A percentile compares a stretch with the other conserved stretches of the same genome.
Conservation (phyloP, 2,888 invertebrate genomes). For the Steinernema carpocapsae region DNA sequence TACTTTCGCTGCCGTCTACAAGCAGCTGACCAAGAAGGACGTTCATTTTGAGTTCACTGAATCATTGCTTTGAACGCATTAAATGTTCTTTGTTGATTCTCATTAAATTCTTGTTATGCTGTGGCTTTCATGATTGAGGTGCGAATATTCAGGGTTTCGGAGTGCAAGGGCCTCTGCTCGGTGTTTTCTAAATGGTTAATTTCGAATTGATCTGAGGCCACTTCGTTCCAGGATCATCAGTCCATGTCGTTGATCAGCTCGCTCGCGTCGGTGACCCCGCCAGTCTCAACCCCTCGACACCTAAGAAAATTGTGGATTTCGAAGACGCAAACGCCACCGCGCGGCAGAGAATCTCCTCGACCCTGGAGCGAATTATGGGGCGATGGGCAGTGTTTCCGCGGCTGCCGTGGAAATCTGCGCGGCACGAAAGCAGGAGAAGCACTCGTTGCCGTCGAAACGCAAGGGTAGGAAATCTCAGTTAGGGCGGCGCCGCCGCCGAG, state of each 20-base stretch:
- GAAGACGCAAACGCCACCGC: background rate
- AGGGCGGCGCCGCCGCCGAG: too few relatives aligned
- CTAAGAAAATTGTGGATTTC: conserved; percentile 2
- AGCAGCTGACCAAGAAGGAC: conserved; percentile 97
- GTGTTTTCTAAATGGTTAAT: too few relatives aligned
- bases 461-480: background rate
- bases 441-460: conserved; percentile 3
- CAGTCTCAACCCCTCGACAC: too few relatives aligned
- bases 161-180: too few relatives aligned
- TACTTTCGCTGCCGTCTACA: conserved; percentile 96
- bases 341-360: conserved; percentile 20
- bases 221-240: too few relatives aligned
- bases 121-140: too few relatives aligned
- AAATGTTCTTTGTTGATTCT: conserved; percentile 31
- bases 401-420: background rate
- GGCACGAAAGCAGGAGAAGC: conserved; percentile 3
- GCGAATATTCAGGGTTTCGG: too few relatives aligned
- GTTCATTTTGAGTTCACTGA: conserved; percentile 99
- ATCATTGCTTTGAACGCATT: conserved; percentile 73
- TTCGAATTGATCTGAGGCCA: too few relatives aligned
- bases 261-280: too few relatives aligned
- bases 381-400: conserved; percentile 15
- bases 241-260: too few relatives aligned
- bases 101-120: conserved; percentile 17
- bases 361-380: conserved; percentile 26